A percentile compares a stretch with the other conserved stretches of the same genome.
These are phyloP conservation scores for Helogale parvula DNA, from an alignment of 2,113 vertebrate species.

Conservation along the genomic window DNA sequence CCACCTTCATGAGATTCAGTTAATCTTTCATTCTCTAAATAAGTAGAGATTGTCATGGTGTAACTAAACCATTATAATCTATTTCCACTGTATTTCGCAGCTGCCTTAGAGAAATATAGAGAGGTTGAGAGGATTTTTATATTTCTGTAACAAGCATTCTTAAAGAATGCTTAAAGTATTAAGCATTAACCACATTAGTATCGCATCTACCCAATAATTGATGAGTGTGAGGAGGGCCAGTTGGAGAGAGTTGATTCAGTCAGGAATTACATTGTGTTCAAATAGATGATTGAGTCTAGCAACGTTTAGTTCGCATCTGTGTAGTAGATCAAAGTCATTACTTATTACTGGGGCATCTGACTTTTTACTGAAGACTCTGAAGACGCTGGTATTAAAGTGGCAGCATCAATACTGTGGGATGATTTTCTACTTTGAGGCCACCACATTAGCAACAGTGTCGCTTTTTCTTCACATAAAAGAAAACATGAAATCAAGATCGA, in stretches of 20 bases:
- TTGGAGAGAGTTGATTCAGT: background rate
- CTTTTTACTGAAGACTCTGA: background rate
- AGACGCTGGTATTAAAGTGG: background rate
- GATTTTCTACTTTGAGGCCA: background rate
- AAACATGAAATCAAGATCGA: background rate
- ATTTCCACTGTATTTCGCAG: background rate
- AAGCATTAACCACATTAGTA: too few species aligned
- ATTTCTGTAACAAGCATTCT: background rate
- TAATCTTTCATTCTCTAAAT: constrained; percentile 1
- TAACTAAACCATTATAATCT: background rate
- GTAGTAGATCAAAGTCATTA: background rate
- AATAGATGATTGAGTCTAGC: background rate
- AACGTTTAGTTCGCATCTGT: background rate
- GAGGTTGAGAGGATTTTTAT: background rate
- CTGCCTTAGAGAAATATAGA: background rate
- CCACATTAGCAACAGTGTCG: background rate
- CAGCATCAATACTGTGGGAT: background rate
- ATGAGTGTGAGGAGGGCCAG: background rate
- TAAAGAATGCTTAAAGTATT: background rate
- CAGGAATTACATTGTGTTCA: background rate
- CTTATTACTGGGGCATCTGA: background rate
- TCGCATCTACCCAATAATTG: background rate
- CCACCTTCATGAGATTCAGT: background rate
- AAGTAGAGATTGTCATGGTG: background rate
- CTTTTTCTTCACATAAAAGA: background rate